Conservation (phyloP, 35 echinoderm and acorn worm genomes). For the Strongylocentrotus purpuratus region DNA sequence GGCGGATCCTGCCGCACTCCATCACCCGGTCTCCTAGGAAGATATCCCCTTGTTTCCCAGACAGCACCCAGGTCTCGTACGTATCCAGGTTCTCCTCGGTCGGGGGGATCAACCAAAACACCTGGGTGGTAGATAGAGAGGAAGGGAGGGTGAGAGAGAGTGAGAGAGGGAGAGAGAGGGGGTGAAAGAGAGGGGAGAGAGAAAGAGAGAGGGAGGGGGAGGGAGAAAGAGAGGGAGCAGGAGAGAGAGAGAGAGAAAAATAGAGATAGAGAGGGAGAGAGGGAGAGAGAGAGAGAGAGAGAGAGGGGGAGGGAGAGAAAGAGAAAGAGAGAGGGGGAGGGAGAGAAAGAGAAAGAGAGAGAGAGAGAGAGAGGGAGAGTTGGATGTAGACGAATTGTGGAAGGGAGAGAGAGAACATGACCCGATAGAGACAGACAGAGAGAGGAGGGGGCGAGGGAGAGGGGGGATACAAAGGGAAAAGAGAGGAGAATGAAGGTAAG, state of each 20-base stretch:
- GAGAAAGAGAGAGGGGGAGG: not conserved
- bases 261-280: not conserved
- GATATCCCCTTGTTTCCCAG: conserved; percentile 93
- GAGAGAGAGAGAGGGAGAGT: not conserved
- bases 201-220: not conserved
- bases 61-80: conserved; percentile 93
- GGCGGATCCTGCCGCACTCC: conserved; percentile 79
- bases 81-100: conserved; percentile 85
- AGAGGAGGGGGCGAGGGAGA: not conserved
- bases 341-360: not conserved
- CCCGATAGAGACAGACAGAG: not conserved
- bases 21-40: conserved; percentile 87
- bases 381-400: not conserved
- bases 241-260: not conserved
- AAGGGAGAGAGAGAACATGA: not conserved
- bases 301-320: not conserved
- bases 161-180: not conserved
- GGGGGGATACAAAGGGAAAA: too few relatives aligned
- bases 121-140: not conserved
- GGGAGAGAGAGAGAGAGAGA: not conserved
- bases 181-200: not conserved
- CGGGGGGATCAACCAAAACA: conserved; percentile 97
- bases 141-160: not conserved
- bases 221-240: not conserved
- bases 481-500: too few relatives aligned